Conservation (phyloP, 2,888 invertebrate species). For the Myathropa florea region DNA sequence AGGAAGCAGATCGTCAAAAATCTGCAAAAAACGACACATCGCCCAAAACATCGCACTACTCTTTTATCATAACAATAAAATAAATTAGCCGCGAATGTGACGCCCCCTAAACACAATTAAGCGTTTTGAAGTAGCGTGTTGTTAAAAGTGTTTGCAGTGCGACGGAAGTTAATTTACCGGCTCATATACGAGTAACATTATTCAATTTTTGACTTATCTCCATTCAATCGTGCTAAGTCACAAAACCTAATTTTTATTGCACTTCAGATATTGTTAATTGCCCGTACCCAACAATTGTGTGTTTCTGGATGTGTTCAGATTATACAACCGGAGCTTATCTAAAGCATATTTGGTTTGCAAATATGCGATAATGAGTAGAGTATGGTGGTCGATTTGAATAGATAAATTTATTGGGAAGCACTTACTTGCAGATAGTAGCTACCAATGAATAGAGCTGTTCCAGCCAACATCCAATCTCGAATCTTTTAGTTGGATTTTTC, state of each 20-base stretch:
- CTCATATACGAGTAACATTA: background rate
- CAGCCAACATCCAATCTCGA: no score
- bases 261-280: background rate
- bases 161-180: background rate
- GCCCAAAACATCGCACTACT: no score
- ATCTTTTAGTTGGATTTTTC: no score
- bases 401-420: background rate
- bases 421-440: background rate
- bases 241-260: background rate
- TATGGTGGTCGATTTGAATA: background rate
- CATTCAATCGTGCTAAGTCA: background rate
- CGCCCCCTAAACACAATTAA: no score
- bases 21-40: no score
- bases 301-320: background rate
- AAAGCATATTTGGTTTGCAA: background rate
- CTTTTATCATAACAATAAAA: no score
- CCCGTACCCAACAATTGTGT: background rate
- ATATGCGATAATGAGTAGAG: no score
- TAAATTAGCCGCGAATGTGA: background rate
- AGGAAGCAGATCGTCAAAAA: no score
- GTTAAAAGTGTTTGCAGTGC: background rate
- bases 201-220: background rate
- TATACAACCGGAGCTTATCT: background rate
- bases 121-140: background rate
- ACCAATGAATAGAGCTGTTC: background rate